Percentiles rank a stretch among this genome's conserved stretches.
These are phyloP conservation scores for Megaustenia siamemsis DNA, from an alignment of 2,888 invertebrate genomes.

Conservation along the genomic window DNA sequence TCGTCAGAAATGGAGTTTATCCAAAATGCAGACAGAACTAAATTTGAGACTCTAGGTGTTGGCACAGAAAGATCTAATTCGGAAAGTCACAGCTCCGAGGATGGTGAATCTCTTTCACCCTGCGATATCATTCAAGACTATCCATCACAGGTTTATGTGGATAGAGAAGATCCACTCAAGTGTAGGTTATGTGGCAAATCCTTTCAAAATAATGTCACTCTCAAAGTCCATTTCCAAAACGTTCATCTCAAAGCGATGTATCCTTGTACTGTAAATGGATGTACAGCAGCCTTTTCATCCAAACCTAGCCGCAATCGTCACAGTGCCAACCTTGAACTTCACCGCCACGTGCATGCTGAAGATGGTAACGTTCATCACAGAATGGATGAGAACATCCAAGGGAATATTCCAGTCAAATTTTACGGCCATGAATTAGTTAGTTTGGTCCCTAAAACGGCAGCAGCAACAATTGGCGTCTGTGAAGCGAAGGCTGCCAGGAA, in stretches of 20 bases:
- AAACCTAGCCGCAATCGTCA: slow-evolving; percentile 90
- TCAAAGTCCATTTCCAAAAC: slow-evolving; percentile 96
- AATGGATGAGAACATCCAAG: slow-evolving; percentile 49
- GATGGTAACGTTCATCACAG: slow-evolving; percentile 58
- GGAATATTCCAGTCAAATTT: slow-evolving; percentile 57
- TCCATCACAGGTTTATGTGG: slow-evolving; percentile 88
- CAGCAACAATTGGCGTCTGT: background rate
- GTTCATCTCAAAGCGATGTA: slow-evolving; percentile 97
- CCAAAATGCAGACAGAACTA: slow-evolving; percentile 52
- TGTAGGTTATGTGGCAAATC: slow-evolving; percentile 95
- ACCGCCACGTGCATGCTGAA: slow-evolving; percentile 88
- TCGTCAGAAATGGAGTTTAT: slow-evolving; percentile 3
- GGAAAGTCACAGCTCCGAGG: slow-evolving; percentile 25
- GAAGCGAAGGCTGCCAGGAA: slow-evolving; percentile 19
- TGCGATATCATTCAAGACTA: slow-evolving; percentile 54
- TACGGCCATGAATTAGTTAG: slow-evolving; percentile 56
- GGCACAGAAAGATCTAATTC: slow-evolving; percentile 46
- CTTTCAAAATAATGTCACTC: slow-evolving; percentile 94
- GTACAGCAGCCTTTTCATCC: slow-evolving; percentile 95
- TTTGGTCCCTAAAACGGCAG: background rate
- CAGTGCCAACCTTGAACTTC: slow-evolving; percentile 93
- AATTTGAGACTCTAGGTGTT: slow-evolving; percentile 46
- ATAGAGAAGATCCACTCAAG: slow-evolving; percentile 93
- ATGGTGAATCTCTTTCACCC: slow-evolving; percentile 57
- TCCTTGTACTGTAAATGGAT: slow-evolving; percentile 95